Conservation (phyloP, 2,888 invertebrate genomes). For the Caradrina kadenii region DNA sequence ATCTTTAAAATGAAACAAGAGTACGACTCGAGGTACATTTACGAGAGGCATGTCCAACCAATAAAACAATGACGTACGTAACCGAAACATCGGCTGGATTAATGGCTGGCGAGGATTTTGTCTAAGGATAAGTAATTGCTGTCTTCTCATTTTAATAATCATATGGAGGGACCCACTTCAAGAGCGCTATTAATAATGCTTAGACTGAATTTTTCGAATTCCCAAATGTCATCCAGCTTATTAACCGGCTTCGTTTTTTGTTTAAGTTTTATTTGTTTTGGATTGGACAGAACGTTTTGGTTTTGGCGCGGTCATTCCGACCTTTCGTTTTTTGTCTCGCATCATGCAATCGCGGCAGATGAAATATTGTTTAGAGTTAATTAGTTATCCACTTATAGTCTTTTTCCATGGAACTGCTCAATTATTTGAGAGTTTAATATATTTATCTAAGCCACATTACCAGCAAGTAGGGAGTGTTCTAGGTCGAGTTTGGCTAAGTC, state of each 20-base stretch:
- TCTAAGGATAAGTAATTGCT: conserved; percentile 81
- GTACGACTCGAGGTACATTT: conserved; percentile 71
- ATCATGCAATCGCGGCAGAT: conserved; percentile 85
- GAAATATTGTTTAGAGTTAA: conserved; percentile 90
- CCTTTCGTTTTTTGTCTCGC: conserved; percentile 88
- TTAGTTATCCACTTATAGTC: conserved; percentile 84
- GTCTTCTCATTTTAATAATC: conserved; percentile 86
- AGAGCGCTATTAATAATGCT: conserved; percentile 88
- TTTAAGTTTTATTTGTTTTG: conserved; percentile 88
- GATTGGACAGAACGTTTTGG: conserved; percentile 86
- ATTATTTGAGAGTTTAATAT: conserved; percentile 57
- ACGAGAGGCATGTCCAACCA: conserved; percentile 73
- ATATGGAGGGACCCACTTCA: conserved; percentile 80
- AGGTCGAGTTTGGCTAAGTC: too few relatives aligned
- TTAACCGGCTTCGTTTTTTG: conserved; percentile 90
- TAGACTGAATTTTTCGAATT: conserved; percentile 89
- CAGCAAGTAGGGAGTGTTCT: not conserved
- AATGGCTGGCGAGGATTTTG: conserved; percentile 74
- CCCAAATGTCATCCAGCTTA: conserved; percentile 90
- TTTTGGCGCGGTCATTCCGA: conserved; percentile 89
- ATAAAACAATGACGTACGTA: conserved; percentile 73
- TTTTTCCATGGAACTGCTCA: conserved; percentile 78
- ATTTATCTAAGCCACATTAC: conserved; percentile 13
- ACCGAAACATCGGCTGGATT: conserved; percentile 71
- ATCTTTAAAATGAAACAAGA: conserved; percentile 79